Percentiles rank a stretch among this genome's conserved stretches.
These are phyloP conservation scores for Lithobates sylvaticus DNA, from an alignment of 2,797 vertebrate species.

Conservation along the genomic window DNA sequence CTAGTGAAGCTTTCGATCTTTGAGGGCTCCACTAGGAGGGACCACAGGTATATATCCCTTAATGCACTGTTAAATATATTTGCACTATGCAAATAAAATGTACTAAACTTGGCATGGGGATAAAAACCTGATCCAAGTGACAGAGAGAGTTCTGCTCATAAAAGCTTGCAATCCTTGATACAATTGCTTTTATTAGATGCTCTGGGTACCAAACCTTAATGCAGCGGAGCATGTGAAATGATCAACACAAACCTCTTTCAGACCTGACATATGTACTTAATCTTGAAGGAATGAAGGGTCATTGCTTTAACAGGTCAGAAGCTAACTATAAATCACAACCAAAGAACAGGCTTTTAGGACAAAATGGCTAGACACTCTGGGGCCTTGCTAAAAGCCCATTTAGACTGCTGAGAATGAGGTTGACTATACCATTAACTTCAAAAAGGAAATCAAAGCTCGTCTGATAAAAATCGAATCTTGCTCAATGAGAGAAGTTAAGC, in stretches of 20 bases:
- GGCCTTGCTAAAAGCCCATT: slow-evolving; percentile 57
- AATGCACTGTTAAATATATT: background rate
- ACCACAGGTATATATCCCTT: background rate
- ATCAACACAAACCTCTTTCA: slow-evolving; percentile 57
- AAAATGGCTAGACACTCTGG: slow-evolving; percentile 65
- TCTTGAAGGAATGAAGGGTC: slow-evolving; percentile 60
- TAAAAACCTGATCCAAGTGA: background rate
- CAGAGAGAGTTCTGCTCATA: background rate
- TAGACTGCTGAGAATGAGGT: slow-evolving; percentile 73
- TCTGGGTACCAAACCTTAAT: slow-evolving; percentile 33
- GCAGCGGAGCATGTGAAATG: slow-evolving; percentile 57
- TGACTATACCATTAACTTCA: slow-evolving; percentile 77
- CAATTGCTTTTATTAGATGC: slow-evolving; percentile 13
- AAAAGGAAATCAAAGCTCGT: slow-evolving; percentile 84
- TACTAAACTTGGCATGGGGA: background rate
- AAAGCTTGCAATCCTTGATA: background rate
- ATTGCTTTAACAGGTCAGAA: slow-evolving; percentile 66
- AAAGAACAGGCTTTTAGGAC: slow-evolving; percentile 55
- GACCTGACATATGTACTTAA: slow-evolving; percentile 51
- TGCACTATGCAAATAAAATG: background rate
- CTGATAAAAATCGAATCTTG: slow-evolving; percentile 79
- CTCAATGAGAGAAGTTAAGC: slow-evolving; percentile 71
- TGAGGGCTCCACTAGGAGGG: background rate
- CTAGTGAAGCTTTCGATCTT: background rate
- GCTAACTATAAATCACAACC: slow-evolving; percentile 65